Percentiles rank a stretch among this genome's conserved stretches.
Conservation (phyloP, 2,888 invertebrate genomes). For the Ectemnius lituratus region DNA sequence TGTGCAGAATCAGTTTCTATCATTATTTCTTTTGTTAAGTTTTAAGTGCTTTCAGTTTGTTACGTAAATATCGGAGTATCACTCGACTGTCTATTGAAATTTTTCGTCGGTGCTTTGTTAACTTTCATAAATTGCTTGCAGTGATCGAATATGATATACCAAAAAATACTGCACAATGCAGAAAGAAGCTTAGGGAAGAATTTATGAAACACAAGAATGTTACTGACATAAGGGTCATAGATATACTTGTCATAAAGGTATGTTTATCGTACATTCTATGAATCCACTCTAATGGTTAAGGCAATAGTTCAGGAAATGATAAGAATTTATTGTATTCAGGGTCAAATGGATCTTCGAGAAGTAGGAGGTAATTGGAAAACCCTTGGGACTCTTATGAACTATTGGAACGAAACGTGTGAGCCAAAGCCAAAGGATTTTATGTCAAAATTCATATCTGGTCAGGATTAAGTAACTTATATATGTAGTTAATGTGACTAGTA, state of each 20-base stretch:
- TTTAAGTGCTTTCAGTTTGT: neutral
- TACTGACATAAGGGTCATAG: conserved; percentile 92
- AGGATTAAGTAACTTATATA: conserved; percentile 76
- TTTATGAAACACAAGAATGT: conserved; percentile 89
- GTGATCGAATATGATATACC: conserved; percentile 85
- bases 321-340: conserved; percentile 80
- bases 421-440: conserved; percentile 94
- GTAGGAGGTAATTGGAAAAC: conserved; percentile 93
- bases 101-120: neutral
- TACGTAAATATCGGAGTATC: conserved; percentile 7
- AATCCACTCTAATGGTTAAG: neutral
- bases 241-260: conserved; percentile 95
- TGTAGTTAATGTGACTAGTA: neutral
- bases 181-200: conserved; percentile 86
- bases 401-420: conserved; percentile 90
- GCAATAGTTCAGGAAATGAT: neutral
- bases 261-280: conserved; percentile 31
- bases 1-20: too few relatives aligned
- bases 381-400: conserved; percentile 91
- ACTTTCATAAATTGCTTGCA: neutral
- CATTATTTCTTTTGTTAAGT: too few relatives aligned
- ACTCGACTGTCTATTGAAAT: too few relatives aligned
- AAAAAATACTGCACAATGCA: conserved; percentile 84
- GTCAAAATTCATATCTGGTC: conserved; percentile 90
- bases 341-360: conserved; percentile 97